Base-by-base conservation (phyloP, 2,888 invertebrate species). In the Lymantria monacha region DNA sequence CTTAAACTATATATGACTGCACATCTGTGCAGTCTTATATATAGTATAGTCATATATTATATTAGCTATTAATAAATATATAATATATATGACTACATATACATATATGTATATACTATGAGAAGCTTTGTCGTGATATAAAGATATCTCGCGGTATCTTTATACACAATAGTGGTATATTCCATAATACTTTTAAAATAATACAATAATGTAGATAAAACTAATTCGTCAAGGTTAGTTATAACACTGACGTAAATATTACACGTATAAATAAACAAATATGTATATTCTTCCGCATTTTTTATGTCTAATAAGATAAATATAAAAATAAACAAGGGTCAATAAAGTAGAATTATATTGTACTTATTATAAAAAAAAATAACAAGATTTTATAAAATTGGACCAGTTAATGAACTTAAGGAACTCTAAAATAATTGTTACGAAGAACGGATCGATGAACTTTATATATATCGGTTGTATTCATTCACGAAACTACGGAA, bases 401-500 rank as follows among this genome's bases (percentile, higher is more conserved):
- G 33, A 33, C 1, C 33, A 33, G 9, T 33, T 33, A 33, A 33
- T 10, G 33, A 10, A 33, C 9, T 5, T 33, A 33, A 9, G 7
- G 33, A 33, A 33, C 9, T 33, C 2, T 22, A 22, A 22, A 22
- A 22, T 22, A 22, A 22, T 22, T 22, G 5, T 22, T 22, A 22
- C 22, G 33, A 33, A 33, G 10, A 33, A 33, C 8, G 13, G 41
- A 41, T 41, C 41, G 12, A 41, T 8, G 41, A 38, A 41, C 41
- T 41, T 22, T 14, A 14, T n/a, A 3, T 9, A 10, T 22, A 22
- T 22, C 22, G 12, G 12, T 38, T 2, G 33, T n/a, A 38, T 10
- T 12, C 7, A 70, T 75, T 69, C 68, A 63, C 64, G 59, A 68
- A 60, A 53, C 57, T 53, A 61, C 80, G 78, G 79, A 82, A 82